Base-by-base conservation (phyloP, 2,113 vertebrate species). In the Calyptomena viridis region DNA sequence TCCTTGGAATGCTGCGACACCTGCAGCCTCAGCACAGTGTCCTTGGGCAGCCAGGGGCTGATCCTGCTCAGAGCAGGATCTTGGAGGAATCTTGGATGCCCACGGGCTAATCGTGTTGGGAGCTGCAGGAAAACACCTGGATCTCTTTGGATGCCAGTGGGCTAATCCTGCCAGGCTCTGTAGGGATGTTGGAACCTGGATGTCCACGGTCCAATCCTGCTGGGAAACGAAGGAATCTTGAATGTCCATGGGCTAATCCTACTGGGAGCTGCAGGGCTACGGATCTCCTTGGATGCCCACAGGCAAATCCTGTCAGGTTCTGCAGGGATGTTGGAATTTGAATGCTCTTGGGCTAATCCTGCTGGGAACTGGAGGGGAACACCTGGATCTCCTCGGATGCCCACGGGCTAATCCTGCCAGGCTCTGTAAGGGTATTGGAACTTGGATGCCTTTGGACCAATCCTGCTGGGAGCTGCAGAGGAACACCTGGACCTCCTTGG, bases 181-280 rank as follows among this genome's bases (percentile, higher is more conserved):
- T 4, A 49, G 27, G 25, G 20, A 8, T n/a, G 5, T 3, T 31
- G 17, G 14, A 80, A 1, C 14, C 52, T 25, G 52, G 69, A 58
- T 58, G 4, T 7, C 18, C 21, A 9, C 0, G 5, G 37, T 2
- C 44, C 39, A 1, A 11, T 39, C 5, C 42, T 63, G n/a, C 37
- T 0, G 0, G 82, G 28, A 66, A 1, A 16, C 27, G 20, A 2
- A 7, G 20, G 44, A 37, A 60, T 18, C 60, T 40, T 11, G n/a
- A 27, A 7, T 49, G 17, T 11, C 12, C 58, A 5, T 0, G 7
- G 52, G 5, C n/a, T 25, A 14, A 58, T 21, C 5, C 44, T 37
- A 46, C 31, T 3, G 11, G 71, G 33, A 58, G 0, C 28, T 27
- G 44, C 8, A 24, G 46, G 35, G 50, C 4, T 76, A 12, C 20